Evolutionary conservation across 1,140 invertebrate species (phyloP).

Genomic region (Tetragnatha versicolor): DNA sequence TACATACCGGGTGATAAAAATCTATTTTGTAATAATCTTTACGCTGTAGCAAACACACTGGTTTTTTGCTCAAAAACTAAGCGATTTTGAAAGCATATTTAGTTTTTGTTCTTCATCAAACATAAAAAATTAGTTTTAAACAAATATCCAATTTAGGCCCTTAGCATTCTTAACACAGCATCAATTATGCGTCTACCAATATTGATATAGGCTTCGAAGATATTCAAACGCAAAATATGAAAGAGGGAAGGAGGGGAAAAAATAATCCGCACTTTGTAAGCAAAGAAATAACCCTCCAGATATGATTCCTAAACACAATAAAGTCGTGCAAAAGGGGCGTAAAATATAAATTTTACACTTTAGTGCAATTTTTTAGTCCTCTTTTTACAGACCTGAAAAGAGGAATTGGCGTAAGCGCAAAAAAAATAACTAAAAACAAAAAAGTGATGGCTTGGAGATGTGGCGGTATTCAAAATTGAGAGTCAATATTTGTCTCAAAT

Average conservation of each 20-base stretch:
- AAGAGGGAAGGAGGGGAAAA: neutral
- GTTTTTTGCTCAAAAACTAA: too few species aligned
- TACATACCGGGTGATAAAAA: neutral
- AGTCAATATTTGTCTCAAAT: constrained; percentile 39
- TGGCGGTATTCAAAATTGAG: constrained; percentile 11
- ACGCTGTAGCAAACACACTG: too few species aligned
- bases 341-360: constrained; percentile 27
- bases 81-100: too few species aligned
- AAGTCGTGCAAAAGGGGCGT: neutral
- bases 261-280: neutral
- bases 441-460: neutral
- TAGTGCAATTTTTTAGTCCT: constrained; percentile 8
- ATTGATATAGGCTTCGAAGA: constrained; percentile 19
- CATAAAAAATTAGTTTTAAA: too few species aligned
- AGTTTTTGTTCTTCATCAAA: too few species aligned
- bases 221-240: constrained; percentile 11
- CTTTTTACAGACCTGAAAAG: too few species aligned
- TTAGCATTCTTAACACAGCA: constrained; percentile 1
- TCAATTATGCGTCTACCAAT: constrained; percentile 32
- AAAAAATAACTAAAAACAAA: neutral
- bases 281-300: constrained; percentile 24
- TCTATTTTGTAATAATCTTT: neutral
- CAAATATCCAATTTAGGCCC: neutral
- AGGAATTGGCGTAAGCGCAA: too few species aligned
- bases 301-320: constrained; percentile 15